Evolutionary conservation across 2,888 invertebrate species (phyloP), one percentile per base, ranked within the genome.

Genomic region (Drosophila merina): DNA sequence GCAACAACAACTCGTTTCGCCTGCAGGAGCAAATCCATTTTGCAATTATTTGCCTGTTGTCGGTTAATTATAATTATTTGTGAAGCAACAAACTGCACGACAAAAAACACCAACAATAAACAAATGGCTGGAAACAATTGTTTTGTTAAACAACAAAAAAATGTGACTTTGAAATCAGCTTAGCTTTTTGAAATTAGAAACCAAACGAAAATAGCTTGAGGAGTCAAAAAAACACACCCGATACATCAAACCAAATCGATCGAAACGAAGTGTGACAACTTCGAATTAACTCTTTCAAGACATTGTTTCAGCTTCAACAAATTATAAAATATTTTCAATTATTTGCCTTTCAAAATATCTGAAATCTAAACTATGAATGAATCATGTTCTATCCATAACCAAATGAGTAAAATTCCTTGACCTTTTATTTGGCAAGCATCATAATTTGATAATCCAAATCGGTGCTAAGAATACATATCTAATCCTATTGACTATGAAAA

Each of bases 11-110:
- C 44, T 72, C 70, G 71, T 80, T 76, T 76, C 70, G 85, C 87
- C 87, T 71, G 85, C 85, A 82, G 87, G 85, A 82, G 85, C 67
- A 68, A 78, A 83, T 52, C 56, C 76, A 83, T 79, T 79, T 86
- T 62, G 79, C 83, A 86, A 83, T 86, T 85, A 80, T 60, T 82
- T 57, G 51, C 63, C 66, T 48, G 50, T 66, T 56, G 86, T 60
- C 75, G 52, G 71, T 69, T 74, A 77, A 80, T 86, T 83, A 83
- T 79, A 72, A 84, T 75, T 72, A 84, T 72, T 75, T 67, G 54
- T 54, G 47, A 36, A 38, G 50, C 67, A 66, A 63, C 66, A 63
- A 63, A 50, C 20, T 64, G 64, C 50, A 57, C 38, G 47, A 4
- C 25, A 25, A 28, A 45, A 45, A 59, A 62, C 28, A 33, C 10